Base-by-base conservation (phyloP, 2,797 vertebrate genomes). In the Siniperca obscura region DNA sequence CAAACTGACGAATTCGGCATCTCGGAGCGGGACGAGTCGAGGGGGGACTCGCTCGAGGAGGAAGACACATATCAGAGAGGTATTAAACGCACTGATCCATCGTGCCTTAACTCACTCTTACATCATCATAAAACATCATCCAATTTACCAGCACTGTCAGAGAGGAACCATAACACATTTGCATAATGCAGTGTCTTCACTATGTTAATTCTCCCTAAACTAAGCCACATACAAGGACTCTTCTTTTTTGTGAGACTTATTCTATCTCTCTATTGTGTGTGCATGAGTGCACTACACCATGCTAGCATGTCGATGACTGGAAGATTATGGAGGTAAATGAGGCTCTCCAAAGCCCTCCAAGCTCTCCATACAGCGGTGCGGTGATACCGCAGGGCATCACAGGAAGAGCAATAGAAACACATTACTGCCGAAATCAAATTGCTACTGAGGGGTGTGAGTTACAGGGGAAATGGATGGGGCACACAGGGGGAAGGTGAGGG, bases 41-140 rank as follows among this genome's bases (percentile, higher is more conserved):
- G 78, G 68, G 57, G 38, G 64, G 56, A 13, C 66, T 60, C 3
- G 6, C 57, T 74, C 3, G 3, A 40, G 64, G 65, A 74, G 80
- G 74, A 81, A 81, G 86, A 79, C 59, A 61, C 85, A 78, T 81
- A 89, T 90, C 86, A 91, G 78, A 89, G 90, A 79, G 73, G 82
- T 62, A 91, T 92, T 91, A 91, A 90, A 91, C 16, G 82, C 90
- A 89, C 88, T 84, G 87, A 92, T 92, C 87, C 78, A 52, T 78
- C 46, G 55, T 73, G 86, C 80, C 82, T 91, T 92, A 93, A 90
- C 90, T 90, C 92, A 87, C 90, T 94, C 87, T 90, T 89, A 88
- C 88, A 93, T 94, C 91, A 93, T 91, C 90, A 90, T 94, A 92
- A 94, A 94, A 89, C 92, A 93, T 93, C 89, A 90, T 93, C 91